Conservation (phyloP, 2,797 vertebrate genomes). For the Enteromius viviparus region DNA sequence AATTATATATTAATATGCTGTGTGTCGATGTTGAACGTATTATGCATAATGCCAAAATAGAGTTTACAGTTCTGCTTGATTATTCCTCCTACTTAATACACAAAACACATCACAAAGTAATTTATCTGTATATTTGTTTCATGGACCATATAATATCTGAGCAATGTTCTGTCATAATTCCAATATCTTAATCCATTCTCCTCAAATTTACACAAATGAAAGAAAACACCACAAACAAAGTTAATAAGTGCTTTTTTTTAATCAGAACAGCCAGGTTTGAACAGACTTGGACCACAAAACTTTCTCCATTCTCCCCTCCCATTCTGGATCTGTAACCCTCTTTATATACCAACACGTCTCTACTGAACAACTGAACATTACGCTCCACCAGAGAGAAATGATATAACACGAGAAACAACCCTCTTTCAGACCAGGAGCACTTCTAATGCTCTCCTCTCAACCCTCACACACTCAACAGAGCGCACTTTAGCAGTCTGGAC, state of each 20-base stretch:
- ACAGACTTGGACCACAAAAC: conserved; percentile 52
- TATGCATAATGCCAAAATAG: background rate
- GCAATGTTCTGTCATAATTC: conserved; percentile 46
- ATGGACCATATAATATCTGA: background rate
- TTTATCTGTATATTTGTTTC: conserved; percentile 32
- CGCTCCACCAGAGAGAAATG: conserved; percentile 4
- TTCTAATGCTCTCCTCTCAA: conserved; percentile 26
- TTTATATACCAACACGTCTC: conserved; percentile 3
- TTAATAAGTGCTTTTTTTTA: conserved; percentile 40
- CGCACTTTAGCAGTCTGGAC: conserved; percentile 17
- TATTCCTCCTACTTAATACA: background rate
- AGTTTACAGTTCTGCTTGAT: background rate
- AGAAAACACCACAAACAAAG: conserved; percentile 37
- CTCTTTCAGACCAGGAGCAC: conserved; percentile 3
- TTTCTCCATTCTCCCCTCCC: conserved; percentile 34
- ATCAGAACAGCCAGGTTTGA: conserved; percentile 57
- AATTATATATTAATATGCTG: background rate
- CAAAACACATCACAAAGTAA: conserved; percentile 27
- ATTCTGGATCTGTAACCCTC: conserved; percentile 10
- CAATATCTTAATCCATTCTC: background rate
- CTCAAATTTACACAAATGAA: conserved; percentile 26
- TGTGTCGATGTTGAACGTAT: background rate
- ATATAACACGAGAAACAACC: conserved; percentile 20
- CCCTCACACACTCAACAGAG: background rate
- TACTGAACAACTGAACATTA: background rate